Conservation (phyloP, 2,888 invertebrate genomes). For the Aricia artaxerxes region DNA sequence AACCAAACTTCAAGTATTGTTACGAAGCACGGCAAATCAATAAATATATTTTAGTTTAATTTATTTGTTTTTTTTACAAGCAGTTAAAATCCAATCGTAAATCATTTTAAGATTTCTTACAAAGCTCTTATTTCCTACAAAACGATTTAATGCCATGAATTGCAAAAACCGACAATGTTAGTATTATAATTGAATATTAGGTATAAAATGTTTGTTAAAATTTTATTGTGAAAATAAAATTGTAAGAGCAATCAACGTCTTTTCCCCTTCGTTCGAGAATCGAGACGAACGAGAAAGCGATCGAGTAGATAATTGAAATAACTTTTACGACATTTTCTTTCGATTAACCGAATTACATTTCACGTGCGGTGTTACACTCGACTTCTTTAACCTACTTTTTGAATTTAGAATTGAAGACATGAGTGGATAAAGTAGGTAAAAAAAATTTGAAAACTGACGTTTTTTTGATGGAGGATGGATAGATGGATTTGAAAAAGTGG, state of each 20-base stretch:
- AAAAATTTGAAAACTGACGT: too few relatives aligned
- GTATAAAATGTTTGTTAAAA: constrained; percentile 1
- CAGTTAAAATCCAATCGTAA: background rate
- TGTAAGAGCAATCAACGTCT: constrained; percentile 21
- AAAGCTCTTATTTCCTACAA: background rate
- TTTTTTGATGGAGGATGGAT: too few relatives aligned
- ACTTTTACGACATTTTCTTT: constrained; percentile 22
- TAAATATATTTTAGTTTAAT: background rate
- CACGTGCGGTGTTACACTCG: background rate
- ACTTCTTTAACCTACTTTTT: background rate
- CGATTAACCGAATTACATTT: background rate
- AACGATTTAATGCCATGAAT: constrained; percentile 1
- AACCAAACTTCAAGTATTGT: too few relatives aligned
- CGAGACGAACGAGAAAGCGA: background rate
- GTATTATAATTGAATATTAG: background rate
- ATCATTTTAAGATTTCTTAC: background rate
- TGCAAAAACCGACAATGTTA: background rate
- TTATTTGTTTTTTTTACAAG: background rate
- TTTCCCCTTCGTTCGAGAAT: background rate
- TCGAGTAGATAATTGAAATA: constrained; percentile 24
- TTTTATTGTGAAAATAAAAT: constrained; percentile 19
- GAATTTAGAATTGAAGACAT: too few relatives aligned
- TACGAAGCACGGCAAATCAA: too few relatives aligned
- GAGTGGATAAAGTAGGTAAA: too few relatives aligned
- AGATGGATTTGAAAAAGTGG: too few relatives aligned